Percentiles rank a stretch among this genome's conserved stretches.
Evolutionary conservation across 1,140 invertebrate genomes (phyloP).

Genomic region (Drosophila ironensis): DNA sequence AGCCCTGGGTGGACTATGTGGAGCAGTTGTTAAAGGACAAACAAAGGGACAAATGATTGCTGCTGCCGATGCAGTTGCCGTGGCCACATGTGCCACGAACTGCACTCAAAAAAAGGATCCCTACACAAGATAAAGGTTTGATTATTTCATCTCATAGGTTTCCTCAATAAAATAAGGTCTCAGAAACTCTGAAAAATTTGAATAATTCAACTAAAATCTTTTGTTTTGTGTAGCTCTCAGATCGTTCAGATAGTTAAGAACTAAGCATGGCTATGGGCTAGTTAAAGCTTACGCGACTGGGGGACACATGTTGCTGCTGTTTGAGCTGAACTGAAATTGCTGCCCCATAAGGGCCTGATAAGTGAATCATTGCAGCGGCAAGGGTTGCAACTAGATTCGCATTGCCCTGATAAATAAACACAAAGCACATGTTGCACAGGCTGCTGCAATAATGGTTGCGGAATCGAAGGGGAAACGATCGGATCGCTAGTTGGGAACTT

Average conservation of each 20-base stretch:
- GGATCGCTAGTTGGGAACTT: conserved; percentile 27
- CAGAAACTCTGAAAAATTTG: no score
- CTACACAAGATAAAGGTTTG: not conserved
- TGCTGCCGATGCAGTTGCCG: conserved; percentile 25
- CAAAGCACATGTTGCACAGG: conserved; percentile 34
- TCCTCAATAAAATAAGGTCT: not conserved
- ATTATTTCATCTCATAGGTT: not conserved
- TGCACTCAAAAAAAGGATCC: conserved; percentile 15
- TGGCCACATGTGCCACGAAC: conserved; percentile 24
- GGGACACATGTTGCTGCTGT: conserved; percentile 11
- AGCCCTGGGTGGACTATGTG: conserved; percentile 52
- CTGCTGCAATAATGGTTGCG: conserved; percentile 19
- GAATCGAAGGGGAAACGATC: conserved; percentile 23
- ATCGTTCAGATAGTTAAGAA: conserved; percentile 21
- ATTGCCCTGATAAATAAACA: conserved; percentile 19
- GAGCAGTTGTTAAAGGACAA: conserved; percentile 77
- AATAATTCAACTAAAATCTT: not conserved
- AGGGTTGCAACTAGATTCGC: conserved; percentile 27
- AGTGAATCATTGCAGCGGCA: conserved; percentile 30
- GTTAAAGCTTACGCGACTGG: conserved; percentile 29
- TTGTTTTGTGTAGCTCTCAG: not conserved
- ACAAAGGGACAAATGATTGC: conserved; percentile 79
- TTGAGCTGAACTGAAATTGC: not conserved
- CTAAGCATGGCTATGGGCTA: conserved; percentile 10
- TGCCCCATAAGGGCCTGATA: conserved; percentile 17